Base-by-base conservation (phyloP, 2,113 vertebrate species). In the Atrichornis clamosus region DNA sequence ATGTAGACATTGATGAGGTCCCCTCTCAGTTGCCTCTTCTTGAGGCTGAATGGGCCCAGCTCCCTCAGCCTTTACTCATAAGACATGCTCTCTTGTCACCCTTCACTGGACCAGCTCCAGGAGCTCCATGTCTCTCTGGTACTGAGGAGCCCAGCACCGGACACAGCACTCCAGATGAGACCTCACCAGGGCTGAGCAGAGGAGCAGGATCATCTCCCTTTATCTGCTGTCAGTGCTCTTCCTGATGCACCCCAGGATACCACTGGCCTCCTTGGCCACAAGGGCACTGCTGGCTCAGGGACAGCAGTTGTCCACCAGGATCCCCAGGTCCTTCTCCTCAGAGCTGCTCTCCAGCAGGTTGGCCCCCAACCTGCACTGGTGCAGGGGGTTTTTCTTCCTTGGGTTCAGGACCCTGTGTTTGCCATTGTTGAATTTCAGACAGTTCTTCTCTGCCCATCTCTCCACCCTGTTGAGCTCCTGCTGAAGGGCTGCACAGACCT, bases 171-270 rank as follows among this genome's bases (percentile, higher is more conserved):
- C 68, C 68, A 70, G 46, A 10, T 28, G 9, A 35, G n/a, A 18
- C 67, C 67, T 52, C 35, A 39, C 27, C 27, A 70, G 49, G 28
- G 37, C 19, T 70, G 49, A 32, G 27, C 6, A 39, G 47, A 52
- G 20, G 35, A 5, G 9, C 19, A 69, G 41, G 15, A 41, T 37
- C 55, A 11, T 21, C 26, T 69, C 14, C 47, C 30, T 76, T 0
- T 0, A 27, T 20, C 69, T 68, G n/a, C 46, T 68, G 62, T 4
- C 41, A 4, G 2, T 32, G 47, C 35, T 12, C 8, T 22, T 32
- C 79, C 55, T 41, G 9, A 27, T 9, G 26, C 30, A 69, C 6
- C 47, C 1, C 70, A 53, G 30, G 47, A 42, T 27, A 15, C 35
- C 70, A 4, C 1, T 19, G 62, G 1, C 30, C 55, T 59, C 22